Percentiles rank a stretch among this genome's conserved stretches.
Conservation (phyloP, 1,140 invertebrate genomes). For the Triops longicaudatus region DNA sequence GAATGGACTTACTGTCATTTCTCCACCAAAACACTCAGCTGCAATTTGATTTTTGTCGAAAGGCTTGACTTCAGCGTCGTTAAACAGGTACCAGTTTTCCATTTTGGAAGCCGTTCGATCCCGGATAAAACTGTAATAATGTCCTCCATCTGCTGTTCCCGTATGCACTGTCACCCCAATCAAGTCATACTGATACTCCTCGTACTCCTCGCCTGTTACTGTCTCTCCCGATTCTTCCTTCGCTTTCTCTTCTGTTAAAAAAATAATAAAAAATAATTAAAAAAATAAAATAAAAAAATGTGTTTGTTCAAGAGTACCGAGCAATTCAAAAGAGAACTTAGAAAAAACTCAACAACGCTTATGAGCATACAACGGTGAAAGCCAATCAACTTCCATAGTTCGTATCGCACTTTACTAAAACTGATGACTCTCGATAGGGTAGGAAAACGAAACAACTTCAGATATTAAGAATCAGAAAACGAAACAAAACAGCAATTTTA, state of each 20-base stretch:
- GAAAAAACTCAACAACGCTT: too few relatives aligned
- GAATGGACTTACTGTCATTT: slow-evolving; percentile 76
- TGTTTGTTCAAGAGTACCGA: background rate
- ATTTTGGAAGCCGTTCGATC: slow-evolving; percentile 58
- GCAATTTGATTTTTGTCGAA: slow-evolving; percentile 91
- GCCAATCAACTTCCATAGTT: too few relatives aligned
- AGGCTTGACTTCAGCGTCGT: slow-evolving; percentile 91
- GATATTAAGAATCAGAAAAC: too few relatives aligned
- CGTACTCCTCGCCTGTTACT: slow-evolving; percentile 40
- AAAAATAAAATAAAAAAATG: background rate
- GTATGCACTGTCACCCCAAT: slow-evolving; percentile 95
- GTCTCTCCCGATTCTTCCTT: slow-evolving; percentile 47
- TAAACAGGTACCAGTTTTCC: slow-evolving; percentile 90
- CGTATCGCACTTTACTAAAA: too few relatives aligned
- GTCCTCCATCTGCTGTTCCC: slow-evolving; percentile 89
- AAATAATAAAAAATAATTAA: background rate
- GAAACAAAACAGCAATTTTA: background rate
- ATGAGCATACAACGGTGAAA: too few relatives aligned
- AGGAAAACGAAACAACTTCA: too few relatives aligned
- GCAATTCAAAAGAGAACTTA: too few relatives aligned
- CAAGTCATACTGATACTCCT: slow-evolving; percentile 69
- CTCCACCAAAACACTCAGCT: slow-evolving; percentile 90
- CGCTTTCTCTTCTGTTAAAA: slow-evolving; percentile 20
- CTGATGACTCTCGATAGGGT: too few relatives aligned
- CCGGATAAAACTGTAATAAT: slow-evolving; percentile 93